Conservation (phyloP, 2,888 invertebrate species). For the Drosophila bunnanda region DNA sequence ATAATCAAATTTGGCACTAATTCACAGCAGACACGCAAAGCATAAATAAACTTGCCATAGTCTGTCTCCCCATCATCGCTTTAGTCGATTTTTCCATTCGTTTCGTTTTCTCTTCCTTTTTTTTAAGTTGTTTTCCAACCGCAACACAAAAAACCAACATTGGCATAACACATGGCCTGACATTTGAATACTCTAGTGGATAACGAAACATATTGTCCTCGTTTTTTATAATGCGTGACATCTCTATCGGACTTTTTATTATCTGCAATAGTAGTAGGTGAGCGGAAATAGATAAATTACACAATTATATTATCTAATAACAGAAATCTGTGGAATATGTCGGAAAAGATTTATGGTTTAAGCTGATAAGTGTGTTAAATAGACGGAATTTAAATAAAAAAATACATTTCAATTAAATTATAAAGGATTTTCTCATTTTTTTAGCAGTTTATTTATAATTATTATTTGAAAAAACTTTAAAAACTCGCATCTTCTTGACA, state of each 20-base stretch:
- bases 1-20: slow-evolving; percentile 81
- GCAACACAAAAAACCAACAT: slow-evolving; percentile 54
- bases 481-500: neutral
- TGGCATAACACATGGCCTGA: slow-evolving; percentile 17
- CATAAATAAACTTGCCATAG: slow-evolving; percentile 78
- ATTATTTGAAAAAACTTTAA: neutral
- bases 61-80: slow-evolving; percentile 53
- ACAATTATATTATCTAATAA: neutral
- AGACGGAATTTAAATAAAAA: neutral
- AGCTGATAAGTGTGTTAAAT: neutral
- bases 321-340: neutral
- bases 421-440: neutral
- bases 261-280: neutral
- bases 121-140: slow-evolving; percentile 56
- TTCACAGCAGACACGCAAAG: slow-evolving; percentile 80
- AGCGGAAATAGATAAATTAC: slow-evolving; percentile 12
- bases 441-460: neutral
- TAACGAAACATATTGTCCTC: neutral
- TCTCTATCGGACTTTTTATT: neutral
- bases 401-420: neutral
- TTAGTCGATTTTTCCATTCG: slow-evolving; percentile 37
- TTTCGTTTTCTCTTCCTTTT: slow-evolving; percentile 36
- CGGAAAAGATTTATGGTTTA: neutral
- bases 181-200: slow-evolving; percentile 33
- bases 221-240: slow-evolving; percentile 4